Base-by-base conservation (phyloP, 1,140 invertebrate genomes). In the Dendrolimus punctatus region DNA sequence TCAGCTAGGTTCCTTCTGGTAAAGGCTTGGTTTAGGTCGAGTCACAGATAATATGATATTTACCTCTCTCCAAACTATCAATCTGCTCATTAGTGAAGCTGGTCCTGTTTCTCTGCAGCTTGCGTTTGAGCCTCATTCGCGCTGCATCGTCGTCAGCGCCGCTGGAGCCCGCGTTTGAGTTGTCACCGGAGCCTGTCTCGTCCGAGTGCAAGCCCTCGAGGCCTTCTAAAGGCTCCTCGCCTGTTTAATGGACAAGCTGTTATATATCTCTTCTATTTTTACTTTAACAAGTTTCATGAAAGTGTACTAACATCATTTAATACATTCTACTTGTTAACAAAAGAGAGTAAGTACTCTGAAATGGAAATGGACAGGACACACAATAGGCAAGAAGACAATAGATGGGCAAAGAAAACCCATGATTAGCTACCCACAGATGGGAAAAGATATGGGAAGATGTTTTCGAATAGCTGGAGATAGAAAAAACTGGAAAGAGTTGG, bases 81-180 rank as follows among this genome's bases (percentile, higher is more conserved):
- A 99, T 99, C 88, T 99, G 98, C 71, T 99, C 97, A 76, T 98
- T 99, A 61, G 97, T 99, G 87, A 99, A 99, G 55, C 98, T 99
- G 53, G 98, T 99, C 66, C 98, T 90, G 88, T 99, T 99, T 62
- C 98, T 90, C 87, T 99, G 98, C 54, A 99, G 90, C 88, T 99
- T 99, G 73, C 98, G 89, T 87, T 99, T 99, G 7, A 98, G 90
- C 60, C 96, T 90, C 46, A 98, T 88, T 57, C 96, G 88, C 4
- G 95, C 93, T 67, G 96, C 95, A 66, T 96, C 94, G 72, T 96
- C 95, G 65, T 96, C 95, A 48, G 91, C 90, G 53, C 92, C 97
- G 76, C 93, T 94, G 39, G 94, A 90, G 9, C 92, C 91, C 10
- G 92, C 91, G 82, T 94, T 93, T 23, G 92, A 93, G 80, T 95